phyloP scores from a whole-genome alignment of 2,888 invertebrate species.

The Chaitophorus viminalis region DNA sequence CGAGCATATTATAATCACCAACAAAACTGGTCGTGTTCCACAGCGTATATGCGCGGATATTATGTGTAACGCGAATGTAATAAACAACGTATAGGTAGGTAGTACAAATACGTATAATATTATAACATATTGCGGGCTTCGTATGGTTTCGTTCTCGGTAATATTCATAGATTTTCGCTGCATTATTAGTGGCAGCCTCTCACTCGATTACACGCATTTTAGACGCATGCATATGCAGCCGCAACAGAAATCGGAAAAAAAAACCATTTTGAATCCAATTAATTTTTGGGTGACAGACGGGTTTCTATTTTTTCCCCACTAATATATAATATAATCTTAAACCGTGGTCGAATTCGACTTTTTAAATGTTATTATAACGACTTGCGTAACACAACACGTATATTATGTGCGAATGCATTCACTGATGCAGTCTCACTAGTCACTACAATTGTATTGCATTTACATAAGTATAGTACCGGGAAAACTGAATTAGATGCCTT shows the following conservation, averaged over 20 bases:
- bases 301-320: slow-evolving; percentile 5
- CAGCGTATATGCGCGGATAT: no score
- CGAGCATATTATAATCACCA: no score
- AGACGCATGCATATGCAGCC: no score
- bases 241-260: neutral
- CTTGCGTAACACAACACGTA: neutral
- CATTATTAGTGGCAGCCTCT: neutral
- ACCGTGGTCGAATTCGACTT: neutral
- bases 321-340: neutral
- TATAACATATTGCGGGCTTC: no score
- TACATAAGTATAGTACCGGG: neutral
- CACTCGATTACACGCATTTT: neutral
- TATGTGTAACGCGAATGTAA: no score
- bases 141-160: no score
- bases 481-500: neutral
- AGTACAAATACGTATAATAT: no score
- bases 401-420: neutral
- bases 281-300: neutral
- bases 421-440: neutral
- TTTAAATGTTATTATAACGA: neutral
- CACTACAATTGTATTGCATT: neutral
- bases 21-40: no score
- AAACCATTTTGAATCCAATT: neutral
- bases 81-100: no score
- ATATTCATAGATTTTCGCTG: neutral